Percentiles rank a stretch among this genome's conserved stretches.
Evolutionary conservation across 2,888 invertebrate genomes (phyloP).

Genomic region (Pyrgus malvae): DNA sequence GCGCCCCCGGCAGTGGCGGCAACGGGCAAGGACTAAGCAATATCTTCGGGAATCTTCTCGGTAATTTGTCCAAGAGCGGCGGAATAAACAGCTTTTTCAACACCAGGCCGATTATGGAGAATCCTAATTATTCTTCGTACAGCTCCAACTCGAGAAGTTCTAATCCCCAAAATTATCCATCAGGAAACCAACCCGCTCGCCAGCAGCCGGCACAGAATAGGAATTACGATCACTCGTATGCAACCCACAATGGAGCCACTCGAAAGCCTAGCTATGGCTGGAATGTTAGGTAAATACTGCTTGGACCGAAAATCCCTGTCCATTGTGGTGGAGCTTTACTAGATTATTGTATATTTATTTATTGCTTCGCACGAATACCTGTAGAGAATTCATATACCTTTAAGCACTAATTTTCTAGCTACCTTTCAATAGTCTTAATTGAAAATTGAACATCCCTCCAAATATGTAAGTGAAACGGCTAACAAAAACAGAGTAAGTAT

Average conservation of each 20-base stretch:
- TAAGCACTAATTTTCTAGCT: neutral
- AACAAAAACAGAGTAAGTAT: too few species aligned
- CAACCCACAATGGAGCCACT: conserved; percentile 46
- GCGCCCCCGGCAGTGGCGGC: conserved; percentile 33
- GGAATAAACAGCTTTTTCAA: conserved; percentile 59
- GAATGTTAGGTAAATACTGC: conserved; percentile 72
- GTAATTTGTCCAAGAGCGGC: conserved; percentile 62
- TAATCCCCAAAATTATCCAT: conserved; percentile 65
- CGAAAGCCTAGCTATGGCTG: conserved; percentile 73
- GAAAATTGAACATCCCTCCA: too few species aligned
- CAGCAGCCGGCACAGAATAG: conserved; percentile 56
- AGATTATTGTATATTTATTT: conserved; percentile 37
- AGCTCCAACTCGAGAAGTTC: conserved; percentile 63
- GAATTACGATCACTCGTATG: conserved; percentile 61
- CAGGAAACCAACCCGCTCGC: conserved; percentile 58
- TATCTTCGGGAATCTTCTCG: conserved; percentile 66
- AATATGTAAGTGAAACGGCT: too few species aligned
- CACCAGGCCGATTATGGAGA: conserved; percentile 72
- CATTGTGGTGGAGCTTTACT: conserved; percentile 45
- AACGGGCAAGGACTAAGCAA: conserved; percentile 49
- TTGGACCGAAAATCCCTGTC: conserved; percentile 31
- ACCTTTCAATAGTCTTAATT: too few species aligned
- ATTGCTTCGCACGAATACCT: conserved; percentile 40
- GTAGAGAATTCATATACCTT: neutral
- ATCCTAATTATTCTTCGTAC: conserved; percentile 68